Conservation (phyloP, 1,140 invertebrate species). For the Xylocopa sonorina region DNA sequence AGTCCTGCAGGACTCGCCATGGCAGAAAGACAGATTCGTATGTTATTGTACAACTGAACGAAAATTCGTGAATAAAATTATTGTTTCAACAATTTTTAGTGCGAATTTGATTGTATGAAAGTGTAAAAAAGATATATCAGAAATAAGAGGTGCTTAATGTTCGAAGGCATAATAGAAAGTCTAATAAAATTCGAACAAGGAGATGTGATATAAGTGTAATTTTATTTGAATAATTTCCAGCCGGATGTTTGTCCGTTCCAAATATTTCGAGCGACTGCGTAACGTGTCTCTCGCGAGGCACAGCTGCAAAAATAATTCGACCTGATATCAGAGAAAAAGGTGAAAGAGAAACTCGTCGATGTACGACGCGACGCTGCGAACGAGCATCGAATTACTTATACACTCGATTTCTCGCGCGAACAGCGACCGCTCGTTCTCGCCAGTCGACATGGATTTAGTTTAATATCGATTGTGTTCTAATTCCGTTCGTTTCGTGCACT, state of each 20-base stretch:
- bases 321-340: neutral
- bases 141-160: no score
- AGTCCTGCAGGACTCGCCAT: no score
- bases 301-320: neutral
- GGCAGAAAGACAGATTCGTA: no score
- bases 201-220: no score
- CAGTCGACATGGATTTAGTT: neutral
- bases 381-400: neutral
- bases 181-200: no score
- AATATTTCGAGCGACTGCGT: neutral
- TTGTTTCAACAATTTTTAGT: no score
- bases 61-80: no score
- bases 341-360: slow-evolving; percentile 32
- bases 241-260: neutral
- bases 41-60: no score
- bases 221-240: neutral
- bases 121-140: no score
- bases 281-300: neutral
- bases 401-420: neutral
- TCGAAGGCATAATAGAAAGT: no score
- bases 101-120: no score
- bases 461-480: neutral
- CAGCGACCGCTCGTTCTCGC: neutral
- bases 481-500: neutral
- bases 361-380: neutral